phyloP scores from a whole-genome alignment of 2,113 vertebrate genomes.

The Melanostigma gelatinosum region DNA sequence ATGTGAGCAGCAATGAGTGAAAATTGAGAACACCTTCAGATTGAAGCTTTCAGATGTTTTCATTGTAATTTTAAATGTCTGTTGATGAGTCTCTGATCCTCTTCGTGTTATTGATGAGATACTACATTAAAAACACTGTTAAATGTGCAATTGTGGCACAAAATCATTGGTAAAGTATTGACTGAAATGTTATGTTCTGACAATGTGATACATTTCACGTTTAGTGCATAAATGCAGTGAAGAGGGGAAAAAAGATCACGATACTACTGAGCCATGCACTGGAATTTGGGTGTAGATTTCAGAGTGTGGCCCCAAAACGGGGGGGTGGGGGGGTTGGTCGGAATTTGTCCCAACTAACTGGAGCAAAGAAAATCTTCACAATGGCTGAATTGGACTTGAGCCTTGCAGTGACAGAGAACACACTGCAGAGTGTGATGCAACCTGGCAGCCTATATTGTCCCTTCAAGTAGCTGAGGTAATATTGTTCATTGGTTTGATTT shows the following conservation, averaged over 20 bases:
- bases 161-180: too few relatives aligned
- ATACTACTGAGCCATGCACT: constrained; percentile 12
- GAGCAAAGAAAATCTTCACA: constrained; percentile 54
- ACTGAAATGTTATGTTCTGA: background rate
- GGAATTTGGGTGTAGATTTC: constrained; percentile 41
- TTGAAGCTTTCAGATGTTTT: background rate
- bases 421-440: constrained; percentile 27
- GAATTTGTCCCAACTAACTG: constrained; percentile 49
- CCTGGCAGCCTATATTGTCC: constrained; percentile 7
- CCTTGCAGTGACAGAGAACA: constrained; percentile 36
- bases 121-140: constrained; percentile 8
- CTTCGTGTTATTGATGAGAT: background rate
- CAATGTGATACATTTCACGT: background rate
- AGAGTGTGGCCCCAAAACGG: constrained; percentile 30
- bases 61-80: background rate
- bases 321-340: constrained; percentile 18
- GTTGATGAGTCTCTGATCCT: background rate
- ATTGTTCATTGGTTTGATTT: constrained; percentile 20
- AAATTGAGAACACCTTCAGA: background rate
- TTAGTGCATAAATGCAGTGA: background rate
- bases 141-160: background rate
- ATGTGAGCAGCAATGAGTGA: background rate
- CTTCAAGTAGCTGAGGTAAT: constrained; percentile 47
- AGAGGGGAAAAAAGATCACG: background rate
- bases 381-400: constrained; percentile 40